A percentile compares a stretch with the other conserved stretches of the same genome.
Evolutionary conservation across 2,888 invertebrate genomes (phyloP).

Genomic region (Drosophila antonietae): DNA sequence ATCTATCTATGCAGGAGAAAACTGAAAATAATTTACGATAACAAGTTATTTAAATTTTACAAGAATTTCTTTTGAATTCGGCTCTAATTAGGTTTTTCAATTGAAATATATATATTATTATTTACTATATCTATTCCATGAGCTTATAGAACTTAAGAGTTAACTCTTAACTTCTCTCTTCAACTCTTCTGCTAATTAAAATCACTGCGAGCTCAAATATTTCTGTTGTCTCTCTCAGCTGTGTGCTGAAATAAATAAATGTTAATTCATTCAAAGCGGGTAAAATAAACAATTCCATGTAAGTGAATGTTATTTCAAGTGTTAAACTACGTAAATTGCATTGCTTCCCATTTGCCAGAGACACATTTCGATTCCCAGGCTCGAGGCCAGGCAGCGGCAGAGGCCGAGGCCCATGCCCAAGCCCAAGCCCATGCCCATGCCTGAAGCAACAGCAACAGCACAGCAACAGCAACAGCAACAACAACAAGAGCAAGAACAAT

Average conservation of each 20-base stretch:
- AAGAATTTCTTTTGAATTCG: neutral
- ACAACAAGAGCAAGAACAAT: neutral
- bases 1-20: too few species aligned
- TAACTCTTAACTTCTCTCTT: too few species aligned
- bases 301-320: slow-evolving; percentile 43
- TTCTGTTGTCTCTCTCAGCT: neutral
- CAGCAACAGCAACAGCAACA: neutral
- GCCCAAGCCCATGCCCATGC: neutral
- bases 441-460: neutral
- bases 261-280: slow-evolving; percentile 27
- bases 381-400: neutral
- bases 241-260: slow-evolving; percentile 4
- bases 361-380: slow-evolving; percentile 36
- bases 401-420: neutral
- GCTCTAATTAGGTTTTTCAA: neutral
- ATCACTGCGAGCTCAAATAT: neutral
- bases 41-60: neutral
- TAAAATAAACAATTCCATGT: slow-evolving; percentile 20
- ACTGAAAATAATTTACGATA: neutral
- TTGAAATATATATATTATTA: too few species aligned
- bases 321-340: slow-evolving; percentile 56
- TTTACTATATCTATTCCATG: too few species aligned
- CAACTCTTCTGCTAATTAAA: neutral
- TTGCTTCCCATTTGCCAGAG: slow-evolving; percentile 51
- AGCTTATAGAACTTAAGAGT: neutral